These are phyloP conservation scores for Anabacerthia variegaticeps DNA, from an alignment of 2,797 vertebrate genomes.

Conservation along the genomic window DNA sequence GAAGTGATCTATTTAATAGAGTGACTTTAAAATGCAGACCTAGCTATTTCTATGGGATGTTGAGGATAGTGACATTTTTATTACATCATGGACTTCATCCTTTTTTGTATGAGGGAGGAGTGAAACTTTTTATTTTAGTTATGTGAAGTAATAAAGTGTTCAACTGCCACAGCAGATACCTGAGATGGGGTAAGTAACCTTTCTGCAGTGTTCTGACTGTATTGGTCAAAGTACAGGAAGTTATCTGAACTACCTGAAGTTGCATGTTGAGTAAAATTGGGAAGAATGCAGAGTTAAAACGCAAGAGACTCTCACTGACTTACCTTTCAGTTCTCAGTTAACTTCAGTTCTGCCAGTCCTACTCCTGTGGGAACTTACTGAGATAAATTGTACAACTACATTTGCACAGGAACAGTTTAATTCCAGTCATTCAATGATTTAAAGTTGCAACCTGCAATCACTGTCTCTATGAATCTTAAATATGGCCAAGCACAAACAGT, in stretches of 20 bases:
- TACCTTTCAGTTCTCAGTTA: background rate
- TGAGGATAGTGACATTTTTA: background rate
- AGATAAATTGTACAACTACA: background rate
- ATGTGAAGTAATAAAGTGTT: background rate
- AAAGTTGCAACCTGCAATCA: background rate
- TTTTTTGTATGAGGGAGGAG: background rate
- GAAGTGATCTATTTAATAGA: background rate
- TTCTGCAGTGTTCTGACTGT: background rate
- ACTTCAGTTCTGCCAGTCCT: background rate
- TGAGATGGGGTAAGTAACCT: conserved; percentile 18
- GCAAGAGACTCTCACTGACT: background rate
- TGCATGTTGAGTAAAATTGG: background rate
- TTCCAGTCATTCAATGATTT: background rate
- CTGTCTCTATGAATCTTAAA: background rate
- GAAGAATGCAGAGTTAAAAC: background rate
- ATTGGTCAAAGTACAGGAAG: background rate
- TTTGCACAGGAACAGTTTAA: background rate
- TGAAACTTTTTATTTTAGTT: background rate
- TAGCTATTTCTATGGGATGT: background rate
- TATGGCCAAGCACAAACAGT: background rate
- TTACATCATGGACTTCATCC: background rate
- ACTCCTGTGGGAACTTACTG: background rate
- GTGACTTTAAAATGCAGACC: background rate
- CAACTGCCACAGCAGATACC: background rate
- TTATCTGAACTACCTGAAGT: background rate